Conservation (phyloP, 2,797 vertebrate species). For the Melanotaenia nigrans region DNA sequence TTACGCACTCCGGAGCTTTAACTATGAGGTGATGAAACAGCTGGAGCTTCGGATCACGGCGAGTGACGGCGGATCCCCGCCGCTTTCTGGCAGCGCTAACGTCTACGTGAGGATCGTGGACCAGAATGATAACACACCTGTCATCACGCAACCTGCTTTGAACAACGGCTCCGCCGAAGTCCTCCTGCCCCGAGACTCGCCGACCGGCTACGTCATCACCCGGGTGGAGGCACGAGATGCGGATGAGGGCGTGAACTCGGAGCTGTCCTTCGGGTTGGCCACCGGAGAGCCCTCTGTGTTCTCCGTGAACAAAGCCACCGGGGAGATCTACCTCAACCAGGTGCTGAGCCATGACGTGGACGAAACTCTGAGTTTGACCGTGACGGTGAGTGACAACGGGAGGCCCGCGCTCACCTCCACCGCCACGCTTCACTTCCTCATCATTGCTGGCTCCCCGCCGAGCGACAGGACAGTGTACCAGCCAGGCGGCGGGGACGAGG, state of each 20-base stretch:
- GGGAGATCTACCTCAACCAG: conserved; percentile 88
- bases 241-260: conserved; percentile 90
- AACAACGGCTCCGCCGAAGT: conserved; percentile 90
- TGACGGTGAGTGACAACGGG: conserved; percentile 90
- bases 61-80: conserved; percentile 89
- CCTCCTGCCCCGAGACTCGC: conserved; percentile 85
- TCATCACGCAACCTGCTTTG: conserved; percentile 87
- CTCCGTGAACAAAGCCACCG: conserved; percentile 87
- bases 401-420: conserved; percentile 88
- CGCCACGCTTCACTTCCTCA: conserved; percentile 88
- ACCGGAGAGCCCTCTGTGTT: conserved; percentile 85
- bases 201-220: conserved; percentile 86
- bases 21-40: conserved; percentile 92
- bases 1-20: conserved; percentile 93
- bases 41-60: conserved; percentile 91
- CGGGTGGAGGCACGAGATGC: conserved; percentile 91
- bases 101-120: conserved; percentile 90
- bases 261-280: conserved; percentile 87
- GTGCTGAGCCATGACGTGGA: conserved; percentile 87
- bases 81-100: conserved; percentile 87
- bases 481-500: conserved; percentile 72
- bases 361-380: conserved; percentile 86
- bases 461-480: conserved; percentile 82
- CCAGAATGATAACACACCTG: conserved; percentile 92
- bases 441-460: conserved; percentile 85